phyloP scores from a whole-genome alignment of 1,140 invertebrate genomes.

The Hesperophylax magnus region DNA sequence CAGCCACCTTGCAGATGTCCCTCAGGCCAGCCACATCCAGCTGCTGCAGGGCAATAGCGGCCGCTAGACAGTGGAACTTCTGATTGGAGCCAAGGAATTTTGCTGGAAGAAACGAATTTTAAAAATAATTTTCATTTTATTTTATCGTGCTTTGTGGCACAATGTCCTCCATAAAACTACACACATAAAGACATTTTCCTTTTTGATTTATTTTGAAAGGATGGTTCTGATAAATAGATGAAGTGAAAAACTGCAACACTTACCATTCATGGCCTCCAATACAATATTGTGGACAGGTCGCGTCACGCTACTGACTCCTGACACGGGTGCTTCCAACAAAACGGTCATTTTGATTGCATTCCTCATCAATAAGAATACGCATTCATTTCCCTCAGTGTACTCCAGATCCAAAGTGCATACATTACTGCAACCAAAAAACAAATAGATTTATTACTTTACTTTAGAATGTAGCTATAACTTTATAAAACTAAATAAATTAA shows the following conservation, averaged over 20 bases:
- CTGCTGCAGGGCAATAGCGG: conserved; percentile 10
- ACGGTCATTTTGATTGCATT: conserved; percentile 4
- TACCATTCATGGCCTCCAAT: background rate
- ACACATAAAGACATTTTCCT: too few species aligned
- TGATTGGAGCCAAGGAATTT: background rate
- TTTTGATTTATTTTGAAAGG: background rate
- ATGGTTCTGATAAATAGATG: background rate
- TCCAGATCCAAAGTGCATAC: conserved; percentile 17
- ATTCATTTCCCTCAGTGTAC: background rate
- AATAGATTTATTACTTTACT: too few species aligned
- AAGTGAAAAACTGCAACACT: background rate
- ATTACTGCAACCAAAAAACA: background rate
- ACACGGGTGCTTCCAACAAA: background rate
- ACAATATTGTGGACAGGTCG: background rate
- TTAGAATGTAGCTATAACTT: too few species aligned
- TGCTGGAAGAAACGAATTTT: background rate
- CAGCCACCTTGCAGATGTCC: background rate
- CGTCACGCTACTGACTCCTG: background rate
- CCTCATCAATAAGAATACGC: background rate
- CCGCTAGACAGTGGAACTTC: conserved; percentile 10
- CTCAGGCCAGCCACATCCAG: background rate
- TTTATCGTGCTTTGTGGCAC: too few species aligned
- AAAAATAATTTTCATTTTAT: too few species aligned
- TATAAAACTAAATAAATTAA: too few species aligned
- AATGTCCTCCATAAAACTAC: too few species aligned